Conservation (phyloP, 2,113 vertebrate genomes). For the Prionailurus bengalensis region DNA sequence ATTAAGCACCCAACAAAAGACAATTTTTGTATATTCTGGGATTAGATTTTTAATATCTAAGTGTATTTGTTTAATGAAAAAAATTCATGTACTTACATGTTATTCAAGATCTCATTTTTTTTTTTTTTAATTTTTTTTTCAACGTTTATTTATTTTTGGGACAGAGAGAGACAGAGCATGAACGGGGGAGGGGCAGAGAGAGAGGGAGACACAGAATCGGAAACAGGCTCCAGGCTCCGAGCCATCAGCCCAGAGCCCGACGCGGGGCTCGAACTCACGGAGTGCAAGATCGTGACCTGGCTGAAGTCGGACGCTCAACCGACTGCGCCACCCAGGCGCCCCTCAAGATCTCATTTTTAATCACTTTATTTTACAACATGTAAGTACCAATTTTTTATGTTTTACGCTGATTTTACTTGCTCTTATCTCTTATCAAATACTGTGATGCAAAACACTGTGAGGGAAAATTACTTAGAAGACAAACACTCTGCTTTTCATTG, state of each 20-base stretch:
- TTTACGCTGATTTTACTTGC: not conserved
- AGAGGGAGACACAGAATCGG: too few relatives aligned
- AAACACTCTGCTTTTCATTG: not conserved
- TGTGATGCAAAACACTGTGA: not conserved
- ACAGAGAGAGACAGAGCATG: too few relatives aligned
- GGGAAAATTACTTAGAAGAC: slow-evolving; percentile 2
- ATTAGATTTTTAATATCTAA: not conserved
- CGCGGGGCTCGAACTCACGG: too few relatives aligned
- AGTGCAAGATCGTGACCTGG: too few relatives aligned
- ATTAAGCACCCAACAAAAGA: not conserved
- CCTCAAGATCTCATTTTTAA: not conserved
- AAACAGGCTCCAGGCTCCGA: too few relatives aligned
- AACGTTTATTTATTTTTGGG: too few relatives aligned
- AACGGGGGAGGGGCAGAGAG: too few relatives aligned
- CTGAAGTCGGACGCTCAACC: too few relatives aligned
- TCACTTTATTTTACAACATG: not conserved
- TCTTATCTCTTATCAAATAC: not conserved
- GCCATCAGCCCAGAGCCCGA: too few relatives aligned
- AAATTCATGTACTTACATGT: not conserved
- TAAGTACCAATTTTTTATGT: not conserved
- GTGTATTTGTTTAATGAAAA: not conserved
- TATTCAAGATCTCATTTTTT: not conserved
- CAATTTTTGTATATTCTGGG: not conserved
- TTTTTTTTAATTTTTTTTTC: too few relatives aligned
- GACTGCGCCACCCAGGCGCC: too few relatives aligned